These are phyloP conservation scores for Oryzias melastigma DNA, from an alignment of 2,113 vertebrate species.

Conservation along the genomic window DNA sequence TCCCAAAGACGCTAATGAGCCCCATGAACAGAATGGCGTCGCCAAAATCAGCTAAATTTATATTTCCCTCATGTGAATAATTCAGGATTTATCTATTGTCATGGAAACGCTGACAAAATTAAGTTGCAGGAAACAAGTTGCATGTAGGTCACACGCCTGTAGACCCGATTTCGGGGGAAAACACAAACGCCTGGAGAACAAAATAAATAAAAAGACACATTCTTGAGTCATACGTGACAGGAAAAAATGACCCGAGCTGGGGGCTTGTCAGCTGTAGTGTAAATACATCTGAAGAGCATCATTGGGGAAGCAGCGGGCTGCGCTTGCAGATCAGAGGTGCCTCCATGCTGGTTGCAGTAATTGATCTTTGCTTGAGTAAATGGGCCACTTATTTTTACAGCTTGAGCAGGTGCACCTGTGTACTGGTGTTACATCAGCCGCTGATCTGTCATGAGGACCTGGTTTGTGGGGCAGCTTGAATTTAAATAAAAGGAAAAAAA, in stretches of 20 bases:
- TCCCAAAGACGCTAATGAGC: background rate
- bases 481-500: conserved; percentile 16
- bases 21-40: background rate
- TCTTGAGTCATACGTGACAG: background rate
- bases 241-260: background rate
- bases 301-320: conserved; percentile 17
- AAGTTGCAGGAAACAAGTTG: conserved; percentile 21
- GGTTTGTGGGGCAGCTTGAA: conserved; percentile 52
- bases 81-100: conserved; percentile 34
- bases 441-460: conserved; percentile 58
- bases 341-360: conserved; percentile 38
- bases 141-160: conserved; percentile 43
- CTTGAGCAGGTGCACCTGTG: conserved; percentile 63
- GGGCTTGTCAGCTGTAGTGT: conserved; percentile 8
- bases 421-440: conserved; percentile 43
- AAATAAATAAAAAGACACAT: background rate
- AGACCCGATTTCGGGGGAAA: conserved; percentile 16
- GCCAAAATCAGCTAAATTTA: conserved; percentile 21
- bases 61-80: conserved; percentile 35
- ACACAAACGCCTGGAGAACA: background rate
- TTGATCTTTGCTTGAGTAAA: conserved; percentile 68
- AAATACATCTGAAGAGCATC: conserved; percentile 14
- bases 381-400: conserved; percentile 72
- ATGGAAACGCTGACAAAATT: conserved; percentile 48
- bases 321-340: conserved; percentile 9